Percentiles rank a stretch among this genome's conserved stretches.
Evolutionary conservation across 2,888 invertebrate genomes (phyloP).

Genomic region (Rhimphoctona megacephalus): DNA sequence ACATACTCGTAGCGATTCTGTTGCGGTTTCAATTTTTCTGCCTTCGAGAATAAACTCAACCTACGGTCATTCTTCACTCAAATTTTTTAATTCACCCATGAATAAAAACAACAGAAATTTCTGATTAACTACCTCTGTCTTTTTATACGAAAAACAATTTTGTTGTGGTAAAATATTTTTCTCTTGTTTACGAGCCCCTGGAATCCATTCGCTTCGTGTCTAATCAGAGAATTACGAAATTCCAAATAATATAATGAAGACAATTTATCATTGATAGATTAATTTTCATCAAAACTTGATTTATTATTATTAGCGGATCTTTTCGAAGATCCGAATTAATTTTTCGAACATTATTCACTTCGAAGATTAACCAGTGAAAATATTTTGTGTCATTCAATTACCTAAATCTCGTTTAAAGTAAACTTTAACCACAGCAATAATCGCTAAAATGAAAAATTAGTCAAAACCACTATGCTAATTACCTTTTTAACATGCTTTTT

Average conservation of each 20-base stretch:
- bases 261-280: no score
- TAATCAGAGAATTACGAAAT: no score
- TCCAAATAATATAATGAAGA: no score
- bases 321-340: no score
- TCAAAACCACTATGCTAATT: not conserved
- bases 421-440: not conserved
- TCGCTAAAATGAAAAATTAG: not conserved
- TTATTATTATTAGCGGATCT: no score
- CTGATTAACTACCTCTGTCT: not conserved
- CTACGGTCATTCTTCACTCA: not conserved
- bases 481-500: not conserved
- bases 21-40: constrained; percentile 16
- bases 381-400: no score
- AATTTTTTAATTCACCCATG: not conserved
- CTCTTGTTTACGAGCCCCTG: not conserved
- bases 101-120: not conserved
- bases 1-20: constrained; percentile 5
- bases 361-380: no score
- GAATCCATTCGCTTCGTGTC: not conserved
- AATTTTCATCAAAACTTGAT: not conserved
- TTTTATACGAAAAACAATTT: not conserved
- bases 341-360: no score
- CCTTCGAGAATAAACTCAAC: not conserved
- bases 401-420: not conserved
- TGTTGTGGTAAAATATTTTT: not conserved